Base-by-base conservation (phyloP, 2,113 vertebrate genomes). In the Apaloderma vittatum region DNA sequence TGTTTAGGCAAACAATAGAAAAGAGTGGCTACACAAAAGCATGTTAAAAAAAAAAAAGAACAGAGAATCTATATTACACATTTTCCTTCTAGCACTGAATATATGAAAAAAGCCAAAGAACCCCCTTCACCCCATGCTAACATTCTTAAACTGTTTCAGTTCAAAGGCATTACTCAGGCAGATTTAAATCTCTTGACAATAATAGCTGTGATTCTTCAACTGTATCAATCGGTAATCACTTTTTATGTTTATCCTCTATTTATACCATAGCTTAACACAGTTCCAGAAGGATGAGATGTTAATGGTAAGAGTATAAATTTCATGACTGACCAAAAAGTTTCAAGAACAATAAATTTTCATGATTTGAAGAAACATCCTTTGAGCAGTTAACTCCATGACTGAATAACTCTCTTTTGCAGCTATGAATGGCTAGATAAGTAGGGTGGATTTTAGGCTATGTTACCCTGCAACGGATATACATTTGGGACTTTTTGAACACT, bases 281-380 rank as follows among this genome's bases (percentile, higher is more conserved):
- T 65, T 91, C 32, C 65, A 68, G 58, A 91, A 72, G 37, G 55
- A 86, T n/a, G n/a, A 66, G 63, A 80, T 74, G 21, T 73, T 91
- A 91, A 79, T 27, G 62, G 67, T 32, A 66, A 71, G 20, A n/a
- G 23, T 52, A 66, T 66, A 93, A 95, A 88, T 94, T 94, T 81
- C 30, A 87, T 20, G 36, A 88, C 36, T 70, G 73, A 80, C 34
- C 91, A 94, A 9, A 84, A 95, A 93, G 52, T 92, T 94, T 94
- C 80, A 89, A 95, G 57, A 83, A 67, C 65, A 89, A 94, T 89
- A 55, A 91, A 15, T 75, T 86, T 73, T 87, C 84, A 87, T 87
- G 65, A 45, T 74, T 81, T 1, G 3, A 95, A 84, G 14, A 6
- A 89, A 52, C 18, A 26, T 57, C 66, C 18, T 84, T 84, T 81